phyloP scores from a whole-genome alignment of 2,113 vertebrate species.

The Varanus komodoensis region DNA sequence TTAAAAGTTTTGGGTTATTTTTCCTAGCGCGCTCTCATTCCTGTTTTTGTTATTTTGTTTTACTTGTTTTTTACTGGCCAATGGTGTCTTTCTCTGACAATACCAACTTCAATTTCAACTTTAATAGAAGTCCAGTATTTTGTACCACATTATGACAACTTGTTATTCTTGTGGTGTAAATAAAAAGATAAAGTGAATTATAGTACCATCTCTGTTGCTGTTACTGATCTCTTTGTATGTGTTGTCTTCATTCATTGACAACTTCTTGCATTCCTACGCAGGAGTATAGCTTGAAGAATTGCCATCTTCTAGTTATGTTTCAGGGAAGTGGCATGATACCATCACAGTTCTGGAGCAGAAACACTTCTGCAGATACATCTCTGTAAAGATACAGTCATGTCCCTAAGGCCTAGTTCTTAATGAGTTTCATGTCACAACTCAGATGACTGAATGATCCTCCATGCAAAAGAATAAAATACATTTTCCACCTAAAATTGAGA shows the following conservation, averaged over 20 bases:
- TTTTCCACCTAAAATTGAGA: background rate
- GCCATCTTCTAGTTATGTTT: background rate
- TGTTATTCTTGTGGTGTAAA: constrained; percentile 89
- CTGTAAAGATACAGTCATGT: background rate
- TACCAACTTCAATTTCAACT: constrained; percentile 77
- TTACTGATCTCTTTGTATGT: constrained; percentile 47
- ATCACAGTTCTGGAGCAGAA: background rate
- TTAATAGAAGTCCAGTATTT: constrained; percentile 83
- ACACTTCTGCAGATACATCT: background rate
- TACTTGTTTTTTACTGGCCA: constrained; percentile 66
- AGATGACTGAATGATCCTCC: background rate
- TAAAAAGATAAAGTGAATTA: constrained; percentile 82
- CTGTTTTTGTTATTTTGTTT: constrained; percentile 33
- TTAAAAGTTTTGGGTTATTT: constrained; percentile 63
- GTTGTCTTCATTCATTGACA: background rate
- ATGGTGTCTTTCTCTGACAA: constrained; percentile 77
- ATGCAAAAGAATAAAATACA: background rate
- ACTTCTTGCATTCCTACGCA: background rate
- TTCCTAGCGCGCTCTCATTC: constrained; percentile 49
- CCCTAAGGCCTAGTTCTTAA: background rate
- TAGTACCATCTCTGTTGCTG: constrained; percentile 62
- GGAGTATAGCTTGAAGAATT: background rate
- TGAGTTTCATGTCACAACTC: background rate
- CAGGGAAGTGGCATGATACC: background rate
- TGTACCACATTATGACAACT: constrained; percentile 82